A percentile compares a stretch with the other conserved stretches of the same genome.
Conservation (phyloP, 2,797 vertebrate genomes). For the Tragopan temminckii region DNA sequence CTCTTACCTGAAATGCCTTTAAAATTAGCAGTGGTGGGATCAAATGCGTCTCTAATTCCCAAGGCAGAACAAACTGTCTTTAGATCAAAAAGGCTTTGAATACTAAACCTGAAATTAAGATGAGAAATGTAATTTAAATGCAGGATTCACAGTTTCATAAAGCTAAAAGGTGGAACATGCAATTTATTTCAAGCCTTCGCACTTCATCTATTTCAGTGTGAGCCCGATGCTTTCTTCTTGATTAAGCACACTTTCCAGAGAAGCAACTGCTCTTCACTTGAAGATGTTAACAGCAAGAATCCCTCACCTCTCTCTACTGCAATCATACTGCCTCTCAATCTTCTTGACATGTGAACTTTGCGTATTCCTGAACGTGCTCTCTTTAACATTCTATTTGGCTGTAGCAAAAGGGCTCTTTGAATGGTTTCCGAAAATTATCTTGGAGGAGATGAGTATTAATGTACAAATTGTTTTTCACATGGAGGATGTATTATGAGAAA, state of each 20-base stretch:
- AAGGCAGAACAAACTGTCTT: constrained; percentile 86
- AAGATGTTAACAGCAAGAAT: neutral
- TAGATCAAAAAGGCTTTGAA: constrained; percentile 90
- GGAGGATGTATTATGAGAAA: neutral
- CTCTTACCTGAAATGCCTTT: constrained; percentile 91
- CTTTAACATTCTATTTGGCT: neutral
- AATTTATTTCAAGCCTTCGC: neutral
- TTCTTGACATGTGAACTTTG: neutral
- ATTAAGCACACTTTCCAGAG: neutral
- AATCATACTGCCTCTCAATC: neutral
- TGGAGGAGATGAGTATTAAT: neutral
- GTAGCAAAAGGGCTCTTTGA: neutral
- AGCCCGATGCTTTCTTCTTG: neutral
- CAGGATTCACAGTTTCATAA: neutral
- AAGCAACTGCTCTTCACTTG: neutral
- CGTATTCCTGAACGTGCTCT: neutral
- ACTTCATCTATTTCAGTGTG: neutral
- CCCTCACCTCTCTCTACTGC: neutral
- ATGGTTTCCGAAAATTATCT: neutral
- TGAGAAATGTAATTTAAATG: constrained; percentile 18
- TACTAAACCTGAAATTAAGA: constrained; percentile 86
- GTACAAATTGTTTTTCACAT: neutral
- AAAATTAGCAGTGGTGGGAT: constrained; percentile 89
- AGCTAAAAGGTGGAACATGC: neutral
- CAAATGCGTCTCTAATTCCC: constrained; percentile 90